These are phyloP conservation scores for Boloria euphrosyne DNA, from an alignment of 2,888 invertebrate genomes.

Conservation along the genomic window DNA sequence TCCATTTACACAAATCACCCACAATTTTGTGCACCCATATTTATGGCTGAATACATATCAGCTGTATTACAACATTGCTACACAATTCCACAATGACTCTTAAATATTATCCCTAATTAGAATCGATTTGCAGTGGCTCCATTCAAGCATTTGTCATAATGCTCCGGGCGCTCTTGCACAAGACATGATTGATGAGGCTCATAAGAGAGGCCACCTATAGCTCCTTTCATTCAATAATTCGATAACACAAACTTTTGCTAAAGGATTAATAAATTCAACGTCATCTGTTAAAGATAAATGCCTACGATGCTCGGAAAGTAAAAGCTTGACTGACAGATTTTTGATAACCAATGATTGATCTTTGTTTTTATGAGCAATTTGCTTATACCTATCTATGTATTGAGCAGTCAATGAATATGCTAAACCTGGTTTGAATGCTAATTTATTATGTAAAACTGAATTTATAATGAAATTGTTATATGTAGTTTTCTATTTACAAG, in stretches of 20 bases:
- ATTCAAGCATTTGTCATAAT: conserved; percentile 66
- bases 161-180: conserved; percentile 61
- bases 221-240: conserved; percentile 56
- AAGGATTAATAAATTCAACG: conserved; percentile 66
- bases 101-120: conserved; percentile 77
- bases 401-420: conserved; percentile 17
- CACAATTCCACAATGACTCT: conserved; percentile 68
- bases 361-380: conserved; percentile 39
- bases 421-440: conserved; percentile 1
- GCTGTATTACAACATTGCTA: conserved; percentile 59
- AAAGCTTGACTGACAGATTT: conserved; percentile 43
- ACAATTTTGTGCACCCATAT: conserved; percentile 51
- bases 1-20: conserved; percentile 34
- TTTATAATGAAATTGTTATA: not conserved
- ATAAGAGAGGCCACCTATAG: conserved; percentile 47
- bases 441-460: conserved; percentile 5
- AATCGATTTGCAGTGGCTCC: conserved; percentile 69
- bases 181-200: conserved; percentile 69
- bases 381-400: conserved; percentile 14
- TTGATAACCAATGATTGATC: conserved; percentile 45
- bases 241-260: conserved; percentile 59
- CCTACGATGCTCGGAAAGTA: conserved; percentile 39
- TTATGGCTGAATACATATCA: conserved; percentile 45
- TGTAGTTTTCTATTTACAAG: conserved; percentile 10
- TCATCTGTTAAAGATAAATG: conserved; percentile 54